Percentiles rank a stretch among this genome's conserved stretches.
Evolutionary conservation across 2,797 vertebrate species (phyloP).

Genomic region (Leptatherina wallacei): DNA sequence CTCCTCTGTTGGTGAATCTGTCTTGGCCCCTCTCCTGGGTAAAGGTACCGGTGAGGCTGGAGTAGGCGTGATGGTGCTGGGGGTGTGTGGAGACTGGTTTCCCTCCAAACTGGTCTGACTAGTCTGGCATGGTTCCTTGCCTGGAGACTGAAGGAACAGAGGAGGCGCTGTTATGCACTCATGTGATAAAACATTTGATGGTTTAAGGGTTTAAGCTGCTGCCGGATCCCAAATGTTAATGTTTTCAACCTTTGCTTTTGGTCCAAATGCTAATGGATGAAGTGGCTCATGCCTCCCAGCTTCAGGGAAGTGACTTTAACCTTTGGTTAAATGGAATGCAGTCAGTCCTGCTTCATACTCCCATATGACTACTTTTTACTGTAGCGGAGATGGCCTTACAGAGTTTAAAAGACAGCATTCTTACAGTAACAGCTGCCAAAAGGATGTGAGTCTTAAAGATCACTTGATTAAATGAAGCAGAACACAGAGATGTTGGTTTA

Average conservation of each 20-base stretch:
- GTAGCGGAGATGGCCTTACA: not conserved
- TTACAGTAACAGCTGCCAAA: not conserved
- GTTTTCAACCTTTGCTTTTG: conserved; percentile 41
- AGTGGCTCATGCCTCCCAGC: not conserved
- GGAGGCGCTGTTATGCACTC: conserved; percentile 12
- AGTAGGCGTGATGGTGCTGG: conserved; percentile 47
- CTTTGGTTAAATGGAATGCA: conserved; percentile 42
- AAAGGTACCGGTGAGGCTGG: conserved; percentile 44
- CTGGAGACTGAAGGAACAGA: conserved; percentile 76
- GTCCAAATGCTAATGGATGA: conserved; percentile 29
- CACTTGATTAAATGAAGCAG: not conserved
- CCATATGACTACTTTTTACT: conserved; percentile 1
- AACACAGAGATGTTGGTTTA: not conserved
- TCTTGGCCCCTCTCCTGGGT: conserved; percentile 23
- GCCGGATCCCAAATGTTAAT: conserved; percentile 33
- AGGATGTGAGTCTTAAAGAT: not conserved
- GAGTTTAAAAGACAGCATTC: not conserved
- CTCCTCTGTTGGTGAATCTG: conserved; percentile 18
- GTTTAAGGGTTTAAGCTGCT: conserved; percentile 18
- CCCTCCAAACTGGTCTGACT: conserved; percentile 86
- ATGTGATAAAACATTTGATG: conserved; percentile 14
- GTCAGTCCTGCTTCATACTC: conserved; percentile 38
- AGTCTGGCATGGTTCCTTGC: conserved; percentile 81
- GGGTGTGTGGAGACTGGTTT: conserved; percentile 68
- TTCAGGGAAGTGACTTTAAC: conserved; percentile 25